Percentiles rank a stretch among this genome's conserved stretches.
Evolutionary conservation across 2,113 vertebrate species (phyloP).

Genomic region (Ahaetulla prasina): DNA sequence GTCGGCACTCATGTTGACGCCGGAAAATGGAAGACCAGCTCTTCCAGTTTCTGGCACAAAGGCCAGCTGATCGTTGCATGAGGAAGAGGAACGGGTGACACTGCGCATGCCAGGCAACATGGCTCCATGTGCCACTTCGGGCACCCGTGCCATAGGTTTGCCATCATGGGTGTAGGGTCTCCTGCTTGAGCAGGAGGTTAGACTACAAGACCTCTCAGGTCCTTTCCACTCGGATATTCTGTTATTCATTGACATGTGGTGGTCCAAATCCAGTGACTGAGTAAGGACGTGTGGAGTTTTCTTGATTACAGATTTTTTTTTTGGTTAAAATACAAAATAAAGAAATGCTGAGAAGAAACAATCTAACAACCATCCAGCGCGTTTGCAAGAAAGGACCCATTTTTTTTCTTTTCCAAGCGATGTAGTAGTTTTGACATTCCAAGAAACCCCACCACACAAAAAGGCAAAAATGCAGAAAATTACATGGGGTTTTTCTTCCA

Average conservation of each 20-base stretch:
- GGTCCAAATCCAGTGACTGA: not conserved
- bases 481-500: conserved; percentile 42
- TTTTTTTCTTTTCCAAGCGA: conserved; percentile 51
- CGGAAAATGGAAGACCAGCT: too few species aligned
- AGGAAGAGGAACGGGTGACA: too few species aligned
- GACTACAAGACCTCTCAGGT: not conserved
- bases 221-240: not conserved
- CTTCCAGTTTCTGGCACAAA: too few species aligned
- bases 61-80: too few species aligned
- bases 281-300: not conserved
- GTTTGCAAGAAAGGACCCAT: conserved; percentile 28
- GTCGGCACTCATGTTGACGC: too few species aligned
- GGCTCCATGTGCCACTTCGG: too few species aligned
- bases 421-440: conserved; percentile 57
- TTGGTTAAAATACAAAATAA: too few species aligned
- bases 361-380: not conserved
- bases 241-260: not conserved
- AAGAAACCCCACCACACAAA: conserved; percentile 59
- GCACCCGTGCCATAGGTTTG: too few species aligned
- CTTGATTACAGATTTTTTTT: not conserved
- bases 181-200: not conserved
- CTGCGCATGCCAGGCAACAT: too few species aligned
- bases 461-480: conserved; percentile 61
- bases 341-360: too few species aligned
- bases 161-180: too few species aligned